Evolutionary conservation across 2,888 invertebrate species (phyloP).

Genomic region (Luperina nickerlii): DNA sequence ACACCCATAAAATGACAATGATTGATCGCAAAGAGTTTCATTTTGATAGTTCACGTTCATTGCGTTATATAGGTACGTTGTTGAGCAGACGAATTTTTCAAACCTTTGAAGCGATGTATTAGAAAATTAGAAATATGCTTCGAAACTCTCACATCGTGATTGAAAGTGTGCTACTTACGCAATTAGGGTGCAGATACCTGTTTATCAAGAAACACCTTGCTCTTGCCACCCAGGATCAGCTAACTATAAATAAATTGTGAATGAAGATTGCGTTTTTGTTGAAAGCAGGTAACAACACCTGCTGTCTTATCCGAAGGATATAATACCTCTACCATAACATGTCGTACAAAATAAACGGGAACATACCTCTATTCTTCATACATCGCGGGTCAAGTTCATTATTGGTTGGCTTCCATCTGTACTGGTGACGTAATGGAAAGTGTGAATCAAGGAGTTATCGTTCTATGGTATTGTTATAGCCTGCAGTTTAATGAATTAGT

Average conservation of each 20-base stretch:
- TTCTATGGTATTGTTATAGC: background rate
- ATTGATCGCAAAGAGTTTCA: background rate
- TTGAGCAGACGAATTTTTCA: background rate
- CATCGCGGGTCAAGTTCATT: conserved; percentile 22
- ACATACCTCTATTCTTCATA: background rate
- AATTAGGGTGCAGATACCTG: no score
- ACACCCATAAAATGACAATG: no score
- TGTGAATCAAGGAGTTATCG: background rate
- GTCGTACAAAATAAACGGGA: background rate
- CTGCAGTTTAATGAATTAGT: conserved; percentile 8
- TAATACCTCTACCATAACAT: background rate
- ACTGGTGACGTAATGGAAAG: conserved; percentile 18
- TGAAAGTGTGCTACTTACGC: background rate
- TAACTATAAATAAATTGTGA: conserved; percentile 14
- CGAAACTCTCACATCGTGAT: background rate
- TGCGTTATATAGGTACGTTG: background rate
- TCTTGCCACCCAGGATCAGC: conserved; percentile 23
- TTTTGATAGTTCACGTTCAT: background rate
- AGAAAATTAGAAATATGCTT: background rate
- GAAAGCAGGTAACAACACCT: conserved; percentile 59
- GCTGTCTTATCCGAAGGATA: conserved; percentile 20
- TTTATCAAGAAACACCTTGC: conserved; percentile 26
- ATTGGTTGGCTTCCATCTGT: background rate
- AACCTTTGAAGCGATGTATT: background rate
- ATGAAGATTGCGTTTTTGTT: conserved; percentile 56